Evolutionary conservation across 2,113 vertebrate species (phyloP).

Genomic region (Tupaia tana): DNA sequence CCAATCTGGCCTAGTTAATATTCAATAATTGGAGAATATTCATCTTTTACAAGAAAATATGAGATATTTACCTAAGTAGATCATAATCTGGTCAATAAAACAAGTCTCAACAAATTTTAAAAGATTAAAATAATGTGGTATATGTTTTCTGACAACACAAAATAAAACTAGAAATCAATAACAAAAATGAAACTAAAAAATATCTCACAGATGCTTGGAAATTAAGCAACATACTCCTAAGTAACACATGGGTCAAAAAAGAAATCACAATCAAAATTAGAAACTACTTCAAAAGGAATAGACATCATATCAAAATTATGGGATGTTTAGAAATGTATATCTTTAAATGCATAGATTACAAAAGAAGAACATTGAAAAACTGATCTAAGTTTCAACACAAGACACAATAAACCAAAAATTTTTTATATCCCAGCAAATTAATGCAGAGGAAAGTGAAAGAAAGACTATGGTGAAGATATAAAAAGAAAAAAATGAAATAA

Average conservation of each 20-base stretch:
- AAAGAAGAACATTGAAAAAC: background rate
- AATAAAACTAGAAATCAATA: background rate
- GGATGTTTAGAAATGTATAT: fast-evolving
- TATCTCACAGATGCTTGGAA: background rate
- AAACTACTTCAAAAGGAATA: background rate
- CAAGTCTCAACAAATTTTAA: background rate
- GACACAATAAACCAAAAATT: background rate
- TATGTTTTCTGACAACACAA: background rate
- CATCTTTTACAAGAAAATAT: background rate
- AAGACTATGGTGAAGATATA: background rate
- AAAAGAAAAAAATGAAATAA: background rate
- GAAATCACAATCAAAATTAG: background rate
- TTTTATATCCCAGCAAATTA: background rate
- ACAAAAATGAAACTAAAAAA: background rate
- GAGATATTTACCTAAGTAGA: background rate
- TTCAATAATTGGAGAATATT: too few relatives aligned
- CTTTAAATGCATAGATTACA: background rate
- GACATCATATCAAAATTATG: too few relatives aligned
- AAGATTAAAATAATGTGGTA: background rate
- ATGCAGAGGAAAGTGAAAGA: background rate
- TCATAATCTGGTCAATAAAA: background rate
- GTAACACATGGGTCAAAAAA: background rate
- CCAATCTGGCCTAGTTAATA: background rate
- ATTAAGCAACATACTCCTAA: background rate
- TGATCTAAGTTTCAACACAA: background rate